Conservation (phyloP, 2,113 vertebrate species). For the Alethe castanea region DNA sequence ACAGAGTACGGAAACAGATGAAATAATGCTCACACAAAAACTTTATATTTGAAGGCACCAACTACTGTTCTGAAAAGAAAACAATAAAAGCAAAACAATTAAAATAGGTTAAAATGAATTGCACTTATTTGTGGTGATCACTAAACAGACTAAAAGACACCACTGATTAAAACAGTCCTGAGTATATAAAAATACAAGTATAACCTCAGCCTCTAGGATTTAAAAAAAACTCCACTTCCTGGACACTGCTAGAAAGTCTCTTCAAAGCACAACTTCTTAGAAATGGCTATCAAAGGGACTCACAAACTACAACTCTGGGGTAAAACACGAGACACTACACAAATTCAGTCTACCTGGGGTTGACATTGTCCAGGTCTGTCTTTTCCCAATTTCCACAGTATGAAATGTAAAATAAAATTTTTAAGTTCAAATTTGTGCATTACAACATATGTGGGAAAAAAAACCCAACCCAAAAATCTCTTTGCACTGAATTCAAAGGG, state of each 20-base stretch:
- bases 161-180: neutral
- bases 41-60: neutral
- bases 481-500: neutral
- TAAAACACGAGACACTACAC: neutral
- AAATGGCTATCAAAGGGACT: neutral
- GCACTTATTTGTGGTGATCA: neutral
- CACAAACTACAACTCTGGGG: neutral
- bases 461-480: fast-evolving
- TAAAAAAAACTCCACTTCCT: neutral
- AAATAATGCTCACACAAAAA: neutral
- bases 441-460: neutral
- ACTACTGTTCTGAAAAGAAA: neutral
- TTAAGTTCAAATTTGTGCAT: neutral
- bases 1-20: neutral
- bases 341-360: neutral
- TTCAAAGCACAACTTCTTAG: neutral
- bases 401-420: fast-evolving
- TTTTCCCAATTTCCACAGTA: neutral
- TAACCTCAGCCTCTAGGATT: neutral
- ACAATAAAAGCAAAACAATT: neutral
- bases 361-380: neutral
- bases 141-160: neutral
- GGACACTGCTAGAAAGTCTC: neutral
- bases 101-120: neutral
- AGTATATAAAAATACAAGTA: neutral